Evolutionary conservation across 2,797 vertebrate species (phyloP).

Genomic region (Leptoclinus maculatus): DNA sequence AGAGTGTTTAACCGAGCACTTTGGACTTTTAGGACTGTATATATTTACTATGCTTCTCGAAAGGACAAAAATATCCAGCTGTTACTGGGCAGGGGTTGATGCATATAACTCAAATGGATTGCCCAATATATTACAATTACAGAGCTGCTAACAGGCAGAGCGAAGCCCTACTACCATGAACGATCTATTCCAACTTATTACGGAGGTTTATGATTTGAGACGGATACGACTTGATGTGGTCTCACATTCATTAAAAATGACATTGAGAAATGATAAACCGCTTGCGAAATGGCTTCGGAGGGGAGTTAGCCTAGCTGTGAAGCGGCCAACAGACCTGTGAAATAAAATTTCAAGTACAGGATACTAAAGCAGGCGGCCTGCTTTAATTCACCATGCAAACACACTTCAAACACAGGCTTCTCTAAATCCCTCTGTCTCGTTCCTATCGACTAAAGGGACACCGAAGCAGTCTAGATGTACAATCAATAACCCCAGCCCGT

Average conservation of each 20-base stretch:
- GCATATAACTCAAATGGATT: slow-evolving; percentile 70
- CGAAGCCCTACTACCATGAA: slow-evolving; percentile 59
- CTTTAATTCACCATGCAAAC: slow-evolving; percentile 60
- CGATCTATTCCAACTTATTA: slow-evolving; percentile 80
- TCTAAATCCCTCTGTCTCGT: slow-evolving; percentile 52
- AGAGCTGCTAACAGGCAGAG: slow-evolving; percentile 57
- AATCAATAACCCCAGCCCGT: slow-evolving; percentile 46
- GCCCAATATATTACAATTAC: slow-evolving; percentile 78
- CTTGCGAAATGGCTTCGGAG: slow-evolving; percentile 37
- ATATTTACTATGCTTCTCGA: slow-evolving; percentile 35
- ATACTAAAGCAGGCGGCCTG: slow-evolving; percentile 45
- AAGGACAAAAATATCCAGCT: slow-evolving; percentile 40
- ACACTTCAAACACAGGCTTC: slow-evolving; percentile 52
- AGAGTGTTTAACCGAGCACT: slow-evolving; percentile 12
- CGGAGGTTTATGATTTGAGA: slow-evolving; percentile 83
- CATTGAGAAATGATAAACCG: slow-evolving; percentile 77
- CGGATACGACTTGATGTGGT: slow-evolving; percentile 80
- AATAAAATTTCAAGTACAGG: slow-evolving; percentile 65
- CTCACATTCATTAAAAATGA: slow-evolving; percentile 83
- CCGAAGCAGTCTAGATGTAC: slow-evolving; percentile 36
- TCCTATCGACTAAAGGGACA: slow-evolving; percentile 39
- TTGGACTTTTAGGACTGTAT: slow-evolving; percentile 37
- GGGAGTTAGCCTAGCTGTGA: slow-evolving; percentile 58
- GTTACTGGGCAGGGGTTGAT: slow-evolving; percentile 31
- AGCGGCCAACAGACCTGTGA: slow-evolving; percentile 62